Base-by-base conservation (phyloP, 2,113 vertebrate genomes). In the Poeciliopsis retropinna region DNA sequence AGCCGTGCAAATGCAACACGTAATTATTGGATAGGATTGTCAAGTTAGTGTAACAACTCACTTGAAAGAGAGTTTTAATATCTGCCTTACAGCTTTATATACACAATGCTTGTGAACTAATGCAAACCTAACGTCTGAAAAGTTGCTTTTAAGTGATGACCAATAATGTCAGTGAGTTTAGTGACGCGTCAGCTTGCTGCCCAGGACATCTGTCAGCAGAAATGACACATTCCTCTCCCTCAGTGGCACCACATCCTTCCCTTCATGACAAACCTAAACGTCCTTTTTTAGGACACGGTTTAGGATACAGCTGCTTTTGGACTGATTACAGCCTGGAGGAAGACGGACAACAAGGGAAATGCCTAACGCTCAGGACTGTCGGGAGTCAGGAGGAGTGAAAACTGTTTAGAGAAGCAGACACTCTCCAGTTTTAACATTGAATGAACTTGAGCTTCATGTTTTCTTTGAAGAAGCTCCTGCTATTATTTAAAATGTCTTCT, bases 241-340 rank as follows among this genome's bases (percentile, higher is more conserved):
- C 85, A 44, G 66, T 14, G 44, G 70, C 79, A 79, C 90, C 87
- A 94, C 90, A 93, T 94, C 93, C 92, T 92, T 92, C 90, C 89
- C 80, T 75, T 67, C 67, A 29, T 70, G 85, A 82, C 73, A 73
- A 57, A 25, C 84, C n/a, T n/a, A n/a, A n/a, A n/a, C n/a, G n/a
- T 91, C 80, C 91, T 89, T 88, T 82, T 68, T 79, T 61, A 82
- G 73, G 66, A 74, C 19, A 44, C 47, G 67, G 47, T 81, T 51
- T 88, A 82, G 90, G 89, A 90, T 83, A 37, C 34, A 83, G 75
- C 84, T 90, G 89, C 68, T 70, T 69, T 32, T 41, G 29, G 65
- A 69, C 83, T 83, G 92, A 93, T 93, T 91, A 69, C 64, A 64
- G 78, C 51, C 83, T 41, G 41, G 70, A 84, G 85, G 88, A 88